Base-by-base conservation (phyloP, 2,797 vertebrate genomes). In the Catamblyrhynchus diadema region DNA sequence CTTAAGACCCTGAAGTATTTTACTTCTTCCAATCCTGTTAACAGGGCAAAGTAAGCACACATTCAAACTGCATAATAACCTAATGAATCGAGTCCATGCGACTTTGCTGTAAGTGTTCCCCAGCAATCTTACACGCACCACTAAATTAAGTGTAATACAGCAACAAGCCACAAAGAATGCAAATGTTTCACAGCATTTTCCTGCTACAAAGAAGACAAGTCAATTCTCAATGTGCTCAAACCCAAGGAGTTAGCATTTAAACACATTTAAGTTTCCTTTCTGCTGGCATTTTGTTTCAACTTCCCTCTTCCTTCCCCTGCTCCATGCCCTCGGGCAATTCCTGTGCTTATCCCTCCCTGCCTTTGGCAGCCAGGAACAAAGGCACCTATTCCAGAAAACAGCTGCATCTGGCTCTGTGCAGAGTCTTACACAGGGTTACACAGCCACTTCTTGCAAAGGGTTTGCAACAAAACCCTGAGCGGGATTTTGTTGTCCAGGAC, bases 291-390 rank as follows among this genome's bases (percentile, higher is more conserved):
- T 66, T 71, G 62, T 37, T 70, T 51, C 37, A 33, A 79, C 62
- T 62, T 53, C 48, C 47, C 86, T 70, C 60, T 79, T 72, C 59
- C 60, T 23, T 39, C 12, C 41, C 71, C 61, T 14, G 69, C 41
- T 47, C n/a, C 53, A 14, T 4, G 42, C 39, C 93, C 56, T 64
- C 39, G 4, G 86, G 93, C 71, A 60, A 41, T 72, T 92, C 87
- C 94, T 44, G 60, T 20, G 50, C 44, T 71, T 75, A 75, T 45
- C 41, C 33, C 32, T 39, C 16, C 32, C 37, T 27, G 22, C 47
- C 51, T 64, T 21, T 16, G 78, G 81, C 86, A 85, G 64, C 71
- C 30, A 2, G 1, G 93, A 91, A 97, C 96, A 96, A 96, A 97
- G 90, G n/a, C 69, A 47, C 60, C 51, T 24, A 54, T 17, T 64